Base-by-base conservation (phyloP, 2,113 vertebrate genomes). In the Pseudolaguvia tuberculata region DNA sequence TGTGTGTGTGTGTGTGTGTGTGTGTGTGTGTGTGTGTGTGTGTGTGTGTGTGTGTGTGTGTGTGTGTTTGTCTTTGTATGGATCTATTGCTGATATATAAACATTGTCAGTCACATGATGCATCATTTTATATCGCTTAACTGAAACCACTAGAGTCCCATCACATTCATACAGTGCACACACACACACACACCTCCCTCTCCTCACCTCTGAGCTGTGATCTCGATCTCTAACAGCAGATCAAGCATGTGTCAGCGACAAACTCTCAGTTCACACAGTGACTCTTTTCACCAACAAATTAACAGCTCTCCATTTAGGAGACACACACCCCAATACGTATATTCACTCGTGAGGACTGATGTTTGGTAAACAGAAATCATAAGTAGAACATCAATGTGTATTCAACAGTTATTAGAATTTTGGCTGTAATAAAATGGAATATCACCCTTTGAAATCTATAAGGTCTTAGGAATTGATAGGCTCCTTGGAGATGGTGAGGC, bases 221-320 rank as follows among this genome's bases (percentile, higher is more conserved):
- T 52, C 56, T 79, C 45, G 68, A 68, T 52, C 56, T 79, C 45
- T 47, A 42, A 75, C 75, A 76, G 74, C 79, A 50, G 45, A 29
- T 50, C 23, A 4, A 42, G 42, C 58, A 62, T 23, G 51, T 81
- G 27, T 81, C 52, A 76, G 51, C 31, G 66, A 15, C 53, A 56
- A 80, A 61, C 59, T 39, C 63, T 42, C 58, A 53, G 6, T 55
- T 55, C 52, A 25, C 73, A 76, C 55, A 23, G 12, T 52, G 53
- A 23, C 25, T 21, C n/a, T 21, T 53, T 70, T 55, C 14, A 50
- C 50, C 45, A 50, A 29, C 23, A 20, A 50, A 67, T 8, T 13
- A 56, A 56, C 17, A 74, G 18, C 35, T 20, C 9, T 65, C 31
- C 3, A 8, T 20, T 48, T 35, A 25, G n/a, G 15, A 51, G n/a